phyloP scores from a whole-genome alignment of 2,888 invertebrate genomes.

The Aphidoletes aphidimyza region DNA sequence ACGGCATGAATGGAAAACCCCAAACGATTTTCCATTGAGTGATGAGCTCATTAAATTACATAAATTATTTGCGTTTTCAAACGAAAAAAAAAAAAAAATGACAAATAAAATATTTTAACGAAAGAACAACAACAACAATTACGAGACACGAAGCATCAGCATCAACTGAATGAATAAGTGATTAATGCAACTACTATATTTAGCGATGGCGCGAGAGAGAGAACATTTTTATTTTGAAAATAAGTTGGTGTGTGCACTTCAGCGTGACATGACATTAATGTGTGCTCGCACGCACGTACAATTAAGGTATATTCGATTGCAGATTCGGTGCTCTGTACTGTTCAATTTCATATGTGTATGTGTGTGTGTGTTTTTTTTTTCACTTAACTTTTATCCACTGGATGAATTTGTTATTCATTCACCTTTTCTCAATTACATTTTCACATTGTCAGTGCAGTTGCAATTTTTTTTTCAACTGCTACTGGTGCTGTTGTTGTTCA shows the following conservation, averaged over 20 bases:
- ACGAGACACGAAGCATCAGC: too few relatives aligned
- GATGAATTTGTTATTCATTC: constrained; percentile 44
- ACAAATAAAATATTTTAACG: not conserved
- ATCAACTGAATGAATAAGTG: constrained; percentile 35
- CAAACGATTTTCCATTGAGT: constrained; percentile 45
- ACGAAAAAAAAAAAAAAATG: not conserved
- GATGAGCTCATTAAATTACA: constrained; percentile 39
- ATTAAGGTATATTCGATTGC: constrained; percentile 3
- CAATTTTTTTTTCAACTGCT: not conserved
- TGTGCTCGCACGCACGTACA: constrained; percentile 51
- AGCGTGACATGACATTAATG: constrained; percentile 52
- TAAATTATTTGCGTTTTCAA: constrained; percentile 13
- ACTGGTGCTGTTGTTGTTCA: not conserved
- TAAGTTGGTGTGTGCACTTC: constrained; percentile 32
- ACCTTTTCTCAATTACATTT: constrained; percentile 27
- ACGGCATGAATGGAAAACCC: not conserved
- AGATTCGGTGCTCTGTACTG: not conserved
- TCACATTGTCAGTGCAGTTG: not conserved
- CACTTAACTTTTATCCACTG: not conserved
- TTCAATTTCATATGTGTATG: too few relatives aligned
- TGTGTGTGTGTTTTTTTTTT: not conserved
- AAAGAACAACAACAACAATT: not conserved
- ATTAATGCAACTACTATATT: constrained; percentile 44
- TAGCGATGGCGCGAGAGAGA: constrained; percentile 10
- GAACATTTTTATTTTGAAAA: constrained; percentile 43